Evolutionary conservation across 2,113 vertebrate species (phyloP).

Genomic region (Eonycteris spelaea): DNA sequence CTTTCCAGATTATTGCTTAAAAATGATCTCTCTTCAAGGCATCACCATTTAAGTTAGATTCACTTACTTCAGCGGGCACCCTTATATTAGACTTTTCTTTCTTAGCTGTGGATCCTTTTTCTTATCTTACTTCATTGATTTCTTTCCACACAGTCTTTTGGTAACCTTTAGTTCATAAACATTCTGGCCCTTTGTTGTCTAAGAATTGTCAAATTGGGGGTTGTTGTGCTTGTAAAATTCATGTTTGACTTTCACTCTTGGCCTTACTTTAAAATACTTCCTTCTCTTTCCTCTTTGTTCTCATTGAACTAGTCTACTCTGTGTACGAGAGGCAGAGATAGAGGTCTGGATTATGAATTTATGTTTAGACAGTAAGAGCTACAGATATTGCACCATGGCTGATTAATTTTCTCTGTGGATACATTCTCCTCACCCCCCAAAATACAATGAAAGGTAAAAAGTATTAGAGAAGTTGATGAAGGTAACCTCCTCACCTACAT

Average conservation of each 20-base stretch:
- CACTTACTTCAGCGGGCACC: neutral
- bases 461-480: neutral
- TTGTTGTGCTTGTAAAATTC: neutral
- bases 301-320: neutral
- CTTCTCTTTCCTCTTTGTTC: neutral
- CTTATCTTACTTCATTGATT: neutral
- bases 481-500: neutral
- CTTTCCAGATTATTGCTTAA: neutral
- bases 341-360: neutral
- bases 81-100: neutral
- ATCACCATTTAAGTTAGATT: neutral
- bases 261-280: slow-evolving; percentile 37
- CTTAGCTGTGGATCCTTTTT: slow-evolving; percentile 23
- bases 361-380: neutral
- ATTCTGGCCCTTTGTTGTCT: neutral
- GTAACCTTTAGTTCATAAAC: neutral
- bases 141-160: neutral
- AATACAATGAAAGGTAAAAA: neutral
- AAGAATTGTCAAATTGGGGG: neutral
- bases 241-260: neutral
- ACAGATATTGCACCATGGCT: neutral
- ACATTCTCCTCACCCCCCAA: neutral
- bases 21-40: neutral
- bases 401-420: neutral
- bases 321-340: neutral